Percentiles rank a stretch among this genome's conserved stretches.
Conservation (phyloP, 2,888 invertebrate genomes). For the Xiphydria camelus region DNA sequence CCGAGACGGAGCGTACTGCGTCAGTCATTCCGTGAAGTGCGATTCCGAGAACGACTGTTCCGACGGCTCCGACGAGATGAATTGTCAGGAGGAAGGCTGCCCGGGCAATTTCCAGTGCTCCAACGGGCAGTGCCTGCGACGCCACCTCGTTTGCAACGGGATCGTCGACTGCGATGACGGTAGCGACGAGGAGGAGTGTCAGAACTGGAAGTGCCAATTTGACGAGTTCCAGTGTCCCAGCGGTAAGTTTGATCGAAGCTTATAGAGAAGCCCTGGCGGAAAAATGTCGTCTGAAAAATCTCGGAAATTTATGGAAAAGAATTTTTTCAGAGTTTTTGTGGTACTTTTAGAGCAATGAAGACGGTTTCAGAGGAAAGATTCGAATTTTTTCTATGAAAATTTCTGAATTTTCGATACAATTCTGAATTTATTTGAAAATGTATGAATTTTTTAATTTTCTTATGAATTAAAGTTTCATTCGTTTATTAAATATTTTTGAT, state of each 20-base stretch:
- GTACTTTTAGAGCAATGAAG: no score
- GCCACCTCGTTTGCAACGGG: slow-evolving; percentile 66
- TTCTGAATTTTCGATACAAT: neutral
- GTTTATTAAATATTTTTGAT: no score
- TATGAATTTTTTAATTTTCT: neutral
- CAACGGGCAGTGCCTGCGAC: slow-evolving; percentile 64
- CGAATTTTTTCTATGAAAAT: neutral
- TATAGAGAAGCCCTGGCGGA: neutral
- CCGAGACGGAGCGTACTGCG: slow-evolving; percentile 64
- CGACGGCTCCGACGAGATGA: slow-evolving; percentile 66
- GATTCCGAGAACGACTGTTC: slow-evolving; percentile 66
- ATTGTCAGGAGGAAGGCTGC: slow-evolving; percentile 63
- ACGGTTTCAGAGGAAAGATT: no score
- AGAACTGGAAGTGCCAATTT: slow-evolving; percentile 60
- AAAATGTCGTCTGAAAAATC: no score
- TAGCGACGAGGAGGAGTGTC: slow-evolving; percentile 64
- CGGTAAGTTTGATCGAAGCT: slow-evolving; percentile 32
- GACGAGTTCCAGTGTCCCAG: slow-evolving; percentile 63
- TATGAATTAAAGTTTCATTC: slow-evolving; percentile 4
- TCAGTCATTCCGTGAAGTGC: slow-evolving; percentile 60
- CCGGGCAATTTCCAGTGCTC: slow-evolving; percentile 65
- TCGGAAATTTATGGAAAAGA: no score
- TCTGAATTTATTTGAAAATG: slow-evolving; percentile 3
- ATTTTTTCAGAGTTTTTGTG: no score
- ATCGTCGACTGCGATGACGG: slow-evolving; percentile 66